phyloP scores from a whole-genome alignment of 53 echinoderm and acorn worm species.

The Apostichopus leukothele region DNA sequence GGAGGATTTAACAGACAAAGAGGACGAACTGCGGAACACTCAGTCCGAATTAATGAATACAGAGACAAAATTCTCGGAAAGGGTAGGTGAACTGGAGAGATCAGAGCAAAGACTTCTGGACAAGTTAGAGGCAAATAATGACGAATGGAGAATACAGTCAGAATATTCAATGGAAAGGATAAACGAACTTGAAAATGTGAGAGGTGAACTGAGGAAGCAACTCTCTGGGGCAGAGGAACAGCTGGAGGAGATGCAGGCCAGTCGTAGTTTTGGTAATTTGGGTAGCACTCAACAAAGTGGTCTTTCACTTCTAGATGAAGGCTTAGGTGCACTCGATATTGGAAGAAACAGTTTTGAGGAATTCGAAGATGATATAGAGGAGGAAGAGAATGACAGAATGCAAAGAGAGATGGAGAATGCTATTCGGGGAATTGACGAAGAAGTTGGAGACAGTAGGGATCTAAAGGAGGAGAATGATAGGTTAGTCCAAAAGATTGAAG shows the following conservation, averaged over 20 bases:
- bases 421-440: conserved; percentile 18
- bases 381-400: conserved; percentile 60
- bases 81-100: conserved; percentile 68
- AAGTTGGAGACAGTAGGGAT: not conserved
- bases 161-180: conserved; percentile 69
- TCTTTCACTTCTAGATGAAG: conserved; percentile 70
- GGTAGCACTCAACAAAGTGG: conserved; percentile 59
- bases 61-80: conserved; percentile 58
- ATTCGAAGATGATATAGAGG: conserved; percentile 30
- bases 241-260: conserved; percentile 76
- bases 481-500: conserved; percentile 50
- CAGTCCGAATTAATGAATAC: conserved; percentile 59
- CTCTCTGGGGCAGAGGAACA: conserved; percentile 68
- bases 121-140: conserved; percentile 63
- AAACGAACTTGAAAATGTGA: conserved; percentile 64
- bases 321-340: conserved; percentile 67
- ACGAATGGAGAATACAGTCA: conserved; percentile 61
- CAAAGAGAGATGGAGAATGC: conserved; percentile 54
- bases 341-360: conserved; percentile 44
- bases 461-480: conserved; percentile 10
- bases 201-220: conserved; percentile 64
- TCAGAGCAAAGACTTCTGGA: conserved; percentile 76
- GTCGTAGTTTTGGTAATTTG: conserved; percentile 64
- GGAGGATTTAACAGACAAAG: conserved; percentile 46
- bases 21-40: conserved; percentile 52